Evolutionary conservation across 2,113 vertebrate genomes (phyloP).

Genomic region (Cercocebus atys): DNA sequence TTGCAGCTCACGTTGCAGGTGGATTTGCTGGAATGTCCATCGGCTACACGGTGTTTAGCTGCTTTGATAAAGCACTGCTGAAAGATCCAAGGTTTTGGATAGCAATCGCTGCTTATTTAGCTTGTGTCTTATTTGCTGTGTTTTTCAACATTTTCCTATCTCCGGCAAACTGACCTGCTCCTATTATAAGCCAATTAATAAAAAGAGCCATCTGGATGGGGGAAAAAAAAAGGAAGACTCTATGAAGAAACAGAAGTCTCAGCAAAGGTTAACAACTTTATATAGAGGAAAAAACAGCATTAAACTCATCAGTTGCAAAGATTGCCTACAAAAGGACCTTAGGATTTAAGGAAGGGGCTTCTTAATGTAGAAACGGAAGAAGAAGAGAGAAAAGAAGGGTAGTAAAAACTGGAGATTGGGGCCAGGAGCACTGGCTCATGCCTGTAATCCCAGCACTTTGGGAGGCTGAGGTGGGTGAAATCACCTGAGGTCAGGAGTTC

Average conservation of each 20-base stretch:
- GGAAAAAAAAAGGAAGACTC: background rate
- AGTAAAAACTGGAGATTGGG: background rate
- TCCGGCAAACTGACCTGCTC: slow-evolving; percentile 81
- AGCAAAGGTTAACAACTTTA: background rate
- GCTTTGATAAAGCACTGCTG: slow-evolving; percentile 88
- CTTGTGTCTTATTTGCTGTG: slow-evolving; percentile 88
- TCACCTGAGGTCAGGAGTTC: too few species aligned
- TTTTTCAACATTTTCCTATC: slow-evolving; percentile 93
- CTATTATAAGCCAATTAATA: background rate
- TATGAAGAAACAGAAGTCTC: slow-evolving; percentile 35
- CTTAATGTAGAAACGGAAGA: background rate
- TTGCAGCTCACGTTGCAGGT: slow-evolving; percentile 93
- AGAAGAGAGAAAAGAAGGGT: background rate
- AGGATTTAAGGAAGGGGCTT: background rate
- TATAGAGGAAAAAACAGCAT: background rate
- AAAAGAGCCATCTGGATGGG: background rate
- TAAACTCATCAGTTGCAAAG: background rate
- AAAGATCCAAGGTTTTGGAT: slow-evolving; percentile 93
- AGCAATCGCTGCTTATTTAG: slow-evolving; percentile 87
- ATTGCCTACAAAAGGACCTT: background rate
- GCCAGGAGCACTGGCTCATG: too few species aligned
- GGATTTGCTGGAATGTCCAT: slow-evolving; percentile 93
- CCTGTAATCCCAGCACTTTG: too few species aligned
- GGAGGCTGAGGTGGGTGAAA: too few species aligned
- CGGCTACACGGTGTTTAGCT: slow-evolving; percentile 94